Evolutionary conservation across 2,888 invertebrate species (phyloP).

Genomic region (Monoplex corrugatus): DNA sequence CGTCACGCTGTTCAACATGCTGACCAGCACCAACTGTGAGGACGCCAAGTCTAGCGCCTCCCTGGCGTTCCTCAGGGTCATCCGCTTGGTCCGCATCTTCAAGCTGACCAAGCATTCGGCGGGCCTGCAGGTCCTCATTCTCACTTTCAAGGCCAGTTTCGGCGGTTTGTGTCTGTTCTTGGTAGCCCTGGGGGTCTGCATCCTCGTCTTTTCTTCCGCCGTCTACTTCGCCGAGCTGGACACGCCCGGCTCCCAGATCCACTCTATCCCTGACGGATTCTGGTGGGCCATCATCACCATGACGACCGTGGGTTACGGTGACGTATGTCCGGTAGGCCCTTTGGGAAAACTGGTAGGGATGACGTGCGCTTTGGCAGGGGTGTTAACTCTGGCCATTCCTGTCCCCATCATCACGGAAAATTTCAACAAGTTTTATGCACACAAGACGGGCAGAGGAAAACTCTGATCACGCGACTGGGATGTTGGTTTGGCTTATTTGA

Average conservation of each 20-base stretch:
- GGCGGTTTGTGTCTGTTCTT: conserved; percentile 82
- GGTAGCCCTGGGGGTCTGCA: conserved; percentile 83
- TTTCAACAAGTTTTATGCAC: conserved; percentile 81
- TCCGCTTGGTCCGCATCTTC: conserved; percentile 82
- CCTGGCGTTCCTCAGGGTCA: conserved; percentile 83
- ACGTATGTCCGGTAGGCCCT: conserved; percentile 79
- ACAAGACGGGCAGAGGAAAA: conserved; percentile 77
- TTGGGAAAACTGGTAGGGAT: conserved; percentile 80
- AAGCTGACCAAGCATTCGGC: conserved; percentile 83
- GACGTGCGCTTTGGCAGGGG: conserved; percentile 79
- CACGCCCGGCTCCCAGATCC: conserved; percentile 78
- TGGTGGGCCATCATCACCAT: conserved; percentile 82
- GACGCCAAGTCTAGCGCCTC: conserved; percentile 82
- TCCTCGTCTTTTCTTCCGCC: conserved; percentile 83
- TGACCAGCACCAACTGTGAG: conserved; percentile 77
- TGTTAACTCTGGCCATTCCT: conserved; percentile 80
- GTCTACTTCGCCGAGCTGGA: conserved; percentile 83
- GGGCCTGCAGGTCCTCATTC: conserved; percentile 83
- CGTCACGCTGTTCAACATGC: conserved; percentile 81
- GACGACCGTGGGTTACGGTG: conserved; percentile 82
- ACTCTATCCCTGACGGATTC: conserved; percentile 81
- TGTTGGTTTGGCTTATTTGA: neutral
- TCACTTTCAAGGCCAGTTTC: conserved; percentile 83
- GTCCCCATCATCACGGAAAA: conserved; percentile 81
- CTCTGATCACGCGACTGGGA: conserved; percentile 42